Evolutionary conservation across 2,113 vertebrate genomes (phyloP).

Genomic region (Leptosomus discolor): DNA sequence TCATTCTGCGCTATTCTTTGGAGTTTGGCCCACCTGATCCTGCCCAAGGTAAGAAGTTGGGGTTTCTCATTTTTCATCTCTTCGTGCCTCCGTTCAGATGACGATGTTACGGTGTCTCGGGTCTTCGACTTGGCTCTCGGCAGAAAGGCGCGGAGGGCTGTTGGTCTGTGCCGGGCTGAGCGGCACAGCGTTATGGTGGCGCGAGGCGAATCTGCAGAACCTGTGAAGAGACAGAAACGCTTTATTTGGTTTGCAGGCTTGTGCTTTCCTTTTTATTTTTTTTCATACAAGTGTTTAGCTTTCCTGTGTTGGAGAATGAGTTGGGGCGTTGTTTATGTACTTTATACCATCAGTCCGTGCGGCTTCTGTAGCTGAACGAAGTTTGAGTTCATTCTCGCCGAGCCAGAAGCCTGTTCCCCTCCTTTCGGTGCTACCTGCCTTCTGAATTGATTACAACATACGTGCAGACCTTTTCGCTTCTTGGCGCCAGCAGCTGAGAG

Average conservation of each 20-base stretch:
- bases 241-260: neutral
- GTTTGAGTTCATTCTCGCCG: neutral
- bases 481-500: conserved; percentile 40
- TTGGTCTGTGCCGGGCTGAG: neutral
- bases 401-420: neutral
- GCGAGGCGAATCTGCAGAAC: neutral
- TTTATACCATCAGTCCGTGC: neutral
- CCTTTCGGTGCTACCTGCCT: neutral
- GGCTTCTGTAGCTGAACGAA: neutral
- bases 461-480: conserved; percentile 56
- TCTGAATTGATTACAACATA: conserved; percentile 48
- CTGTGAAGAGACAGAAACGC: neutral
- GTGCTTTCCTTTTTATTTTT: neutral
- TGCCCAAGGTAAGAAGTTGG: conserved; percentile 86
- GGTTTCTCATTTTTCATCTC: neutral
- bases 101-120: accelerated
- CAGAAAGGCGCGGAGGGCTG: neutral
- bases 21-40: conserved; percentile 96
- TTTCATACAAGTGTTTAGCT: neutral
- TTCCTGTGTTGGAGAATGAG: neutral
- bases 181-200: neutral
- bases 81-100: neutral
- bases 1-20: conserved; percentile 94
- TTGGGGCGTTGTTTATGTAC: neutral
- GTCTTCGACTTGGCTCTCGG: neutral